phyloP scores from a whole-genome alignment of 1,140 invertebrate species.

The Pissodes strobi region DNA sequence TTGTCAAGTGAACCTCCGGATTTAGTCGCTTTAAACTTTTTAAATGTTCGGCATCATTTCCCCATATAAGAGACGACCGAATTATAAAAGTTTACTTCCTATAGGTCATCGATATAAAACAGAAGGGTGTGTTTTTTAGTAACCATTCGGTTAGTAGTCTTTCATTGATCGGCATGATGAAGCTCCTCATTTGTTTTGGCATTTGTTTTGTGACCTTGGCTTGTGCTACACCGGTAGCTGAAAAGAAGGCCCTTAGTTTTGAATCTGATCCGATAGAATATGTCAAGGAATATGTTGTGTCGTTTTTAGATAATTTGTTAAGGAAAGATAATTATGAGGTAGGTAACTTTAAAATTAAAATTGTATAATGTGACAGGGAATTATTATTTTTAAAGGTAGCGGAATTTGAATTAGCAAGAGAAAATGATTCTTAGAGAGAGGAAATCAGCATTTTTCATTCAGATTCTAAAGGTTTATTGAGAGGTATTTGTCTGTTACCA shows the following conservation, averaged over 20 bases:
- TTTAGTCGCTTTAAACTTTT: constrained; percentile 18
- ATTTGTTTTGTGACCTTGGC: constrained; percentile 60
- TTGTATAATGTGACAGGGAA: too few species aligned
- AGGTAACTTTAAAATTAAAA: constrained; percentile 7
- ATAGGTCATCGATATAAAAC: constrained; percentile 36
- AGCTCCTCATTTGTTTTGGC: constrained; percentile 55
- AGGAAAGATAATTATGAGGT: constrained; percentile 68
- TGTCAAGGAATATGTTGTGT: constrained; percentile 79
- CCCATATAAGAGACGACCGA: constrained; percentile 42
- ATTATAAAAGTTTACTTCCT: constrained; percentile 27
- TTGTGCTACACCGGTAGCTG: constrained; percentile 62
- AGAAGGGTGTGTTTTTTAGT: constrained; percentile 23
- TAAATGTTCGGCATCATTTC: constrained; percentile 31
- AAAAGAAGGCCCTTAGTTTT: constrained; percentile 71
- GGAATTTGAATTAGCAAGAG: too few species aligned
- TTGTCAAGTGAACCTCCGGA: constrained; percentile 13
- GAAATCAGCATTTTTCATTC: too few species aligned
- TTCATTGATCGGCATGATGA: constrained; percentile 52
- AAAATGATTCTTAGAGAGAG: too few species aligned
- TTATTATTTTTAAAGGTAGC: too few species aligned
- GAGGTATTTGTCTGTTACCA: too few species aligned
- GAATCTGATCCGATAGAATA: constrained; percentile 75
- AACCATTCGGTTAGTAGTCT: constrained; percentile 30
- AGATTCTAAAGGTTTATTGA: too few species aligned
- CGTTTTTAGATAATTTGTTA: constrained; percentile 75